Evolutionary conservation across 1,140 invertebrate genomes (phyloP), one percentile per base, ranked within the genome.

Genomic region (Megalopta genalis): DNA sequence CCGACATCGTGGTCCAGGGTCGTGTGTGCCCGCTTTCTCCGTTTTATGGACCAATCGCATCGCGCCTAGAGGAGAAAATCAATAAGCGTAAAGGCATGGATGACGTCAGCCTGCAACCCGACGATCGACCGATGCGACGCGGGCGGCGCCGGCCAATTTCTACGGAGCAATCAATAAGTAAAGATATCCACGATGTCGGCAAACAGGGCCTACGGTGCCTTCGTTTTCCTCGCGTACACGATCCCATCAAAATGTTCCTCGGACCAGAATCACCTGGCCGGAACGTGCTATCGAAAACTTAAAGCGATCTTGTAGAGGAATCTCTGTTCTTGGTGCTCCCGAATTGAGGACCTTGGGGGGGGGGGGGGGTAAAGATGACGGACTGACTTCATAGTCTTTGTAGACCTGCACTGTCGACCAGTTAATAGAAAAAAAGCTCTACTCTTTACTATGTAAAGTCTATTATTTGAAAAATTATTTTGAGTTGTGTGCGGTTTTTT

Each of bases 61-160:
- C 60, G 85, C 89, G 81, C 68, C 81, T 82, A 32, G 82, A 71
- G 70, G 64, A 82, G 80, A 91, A 91, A 92, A 92, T 92, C 91
- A 92, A 92, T 92, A 92, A 87, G 71, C 78, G 82, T 81, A 86
- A 80, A 86, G 88, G 82, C 86, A 76, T 39, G 82, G 64, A 86
- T 92, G 90, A 93, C 91, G 91, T 92, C 90, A 92, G 83, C 74
- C 75, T 77, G 86, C 81, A 82, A 77, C 80, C 81, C 85, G 86
- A 91, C 89, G 89, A 92, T 93, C 90, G 92, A 92, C 90, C 90
- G 88, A 90, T 89, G 90, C 86, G 89, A 91, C 85, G 88, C 89
- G 89, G 89, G 91, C 91, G 90, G 90, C 88, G 91, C 90, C 91
- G 90, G 88, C 90, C 90, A 92, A 92, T 92, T 91, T 89, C 87